A percentile compares a stretch with the other conserved stretches of the same genome.
phyloP scores from a whole-genome alignment of 1,140 invertebrate species.

The Tetraneura akinire region DNA sequence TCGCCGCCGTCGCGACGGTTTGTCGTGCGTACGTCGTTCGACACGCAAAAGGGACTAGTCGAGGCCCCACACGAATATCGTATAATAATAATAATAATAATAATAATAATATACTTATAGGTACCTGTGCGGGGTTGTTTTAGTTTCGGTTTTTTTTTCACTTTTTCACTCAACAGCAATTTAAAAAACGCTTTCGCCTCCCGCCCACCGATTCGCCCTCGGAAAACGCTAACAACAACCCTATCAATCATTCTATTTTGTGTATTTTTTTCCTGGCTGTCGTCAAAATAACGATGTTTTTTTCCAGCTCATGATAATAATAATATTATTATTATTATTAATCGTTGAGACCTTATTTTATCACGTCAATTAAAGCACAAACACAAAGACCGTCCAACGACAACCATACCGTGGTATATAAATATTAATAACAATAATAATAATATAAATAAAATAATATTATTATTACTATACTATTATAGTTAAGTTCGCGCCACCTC shows the following conservation, averaged over 20 bases:
- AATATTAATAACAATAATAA: too few species aligned
- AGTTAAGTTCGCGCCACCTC: background rate
- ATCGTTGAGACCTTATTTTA: background rate
- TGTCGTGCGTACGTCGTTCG: background rate
- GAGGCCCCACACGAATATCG: too few species aligned
- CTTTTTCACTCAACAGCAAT: conserved; percentile 35
- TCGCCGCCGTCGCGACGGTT: background rate
- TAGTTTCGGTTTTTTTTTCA: background rate
- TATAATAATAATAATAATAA: too few species aligned
- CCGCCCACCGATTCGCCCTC: too few species aligned
- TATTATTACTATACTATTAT: background rate
- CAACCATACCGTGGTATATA: background rate
- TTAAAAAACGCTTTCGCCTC: background rate
- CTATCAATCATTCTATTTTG: conserved; percentile 29
- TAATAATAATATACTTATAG: too few species aligned
- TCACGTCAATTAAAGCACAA: conserved; percentile 11
- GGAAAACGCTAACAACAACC: background rate
- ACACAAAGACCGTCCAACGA: background rate
- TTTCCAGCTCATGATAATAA: background rate
- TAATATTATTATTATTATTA: too few species aligned
- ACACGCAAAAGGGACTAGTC: conserved; percentile 36
- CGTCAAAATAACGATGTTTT: background rate
- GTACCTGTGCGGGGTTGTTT: background rate
- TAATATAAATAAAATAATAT: too few species aligned
- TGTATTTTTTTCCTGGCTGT: background rate